Base-by-base conservation (phyloP, 2,888 invertebrate species). In the Hypena proboscidalis region DNA sequence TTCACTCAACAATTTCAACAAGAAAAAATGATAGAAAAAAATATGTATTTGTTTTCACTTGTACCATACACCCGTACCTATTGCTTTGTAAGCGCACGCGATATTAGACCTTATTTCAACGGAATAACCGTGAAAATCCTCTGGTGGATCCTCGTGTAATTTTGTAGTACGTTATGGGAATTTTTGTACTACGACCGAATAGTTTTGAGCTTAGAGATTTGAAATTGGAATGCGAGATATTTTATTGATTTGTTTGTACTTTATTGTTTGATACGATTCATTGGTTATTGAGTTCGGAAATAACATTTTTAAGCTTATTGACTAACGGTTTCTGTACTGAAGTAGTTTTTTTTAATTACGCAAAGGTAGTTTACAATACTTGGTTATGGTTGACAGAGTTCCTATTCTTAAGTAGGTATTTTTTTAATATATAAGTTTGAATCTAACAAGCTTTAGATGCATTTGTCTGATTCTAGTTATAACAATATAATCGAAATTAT, bases 141-240 rank as follows among this genome's bases (percentile, higher is more conserved):
- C 44, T 69, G 76, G 35, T 48, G 8, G 10, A 3, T 19, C 32
- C 48, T 67, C 66, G 69, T 78, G 85, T 85, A 83, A 87, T 85
- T 84, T 84, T 81, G 84, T 84, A 78, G 86, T 74, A 86, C 86
- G 80, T 80, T 90, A 88, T 89, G 88, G 87, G 62, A 81, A 80
- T 80, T 83, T 75, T 74, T 70, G 60, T 77, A 80, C 54, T 38
- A 42, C 51, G 80, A 57, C 42, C 10, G 41, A 50, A 47, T 17
- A 25, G 59, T 72, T 61, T 88, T 88, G 86, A 74, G 10, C 33
- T 47, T 61, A 5, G 5, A 3, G 29, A 55, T 57, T 46, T 27
- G 31, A 34, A 43, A 8, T 23, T 15, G 27, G 23, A 30, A 38
- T 23, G 23, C 1, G 13, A 19, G 11, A 13, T 10, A 9, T 15